These are phyloP conservation scores for Tetrao urogallus DNA, from an alignment of 2,113 vertebrate genomes.

Conservation along the genomic window DNA sequence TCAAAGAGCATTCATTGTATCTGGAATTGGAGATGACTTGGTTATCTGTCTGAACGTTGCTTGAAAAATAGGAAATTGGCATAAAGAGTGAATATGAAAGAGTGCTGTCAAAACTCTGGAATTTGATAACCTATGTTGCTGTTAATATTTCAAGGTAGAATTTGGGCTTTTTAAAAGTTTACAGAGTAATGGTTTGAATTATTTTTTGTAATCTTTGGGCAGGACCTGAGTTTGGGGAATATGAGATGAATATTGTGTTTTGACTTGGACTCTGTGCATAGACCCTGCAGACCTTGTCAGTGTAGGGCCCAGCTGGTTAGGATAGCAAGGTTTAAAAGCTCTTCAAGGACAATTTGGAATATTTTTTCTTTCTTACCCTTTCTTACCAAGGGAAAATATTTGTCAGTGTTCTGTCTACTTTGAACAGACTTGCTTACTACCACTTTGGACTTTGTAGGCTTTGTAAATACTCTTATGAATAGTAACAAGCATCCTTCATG, in stretches of 20 bases:
- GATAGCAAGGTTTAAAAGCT: background rate
- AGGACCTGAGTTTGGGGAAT: background rate
- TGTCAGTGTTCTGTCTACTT: background rate
- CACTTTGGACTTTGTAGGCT: background rate
- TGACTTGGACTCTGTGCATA: background rate
- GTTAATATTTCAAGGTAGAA: background rate
- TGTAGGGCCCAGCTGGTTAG: background rate
- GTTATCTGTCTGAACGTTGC: background rate
- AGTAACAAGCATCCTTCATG: background rate
- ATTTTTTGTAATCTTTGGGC: background rate
- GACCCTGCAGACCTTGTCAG: background rate
- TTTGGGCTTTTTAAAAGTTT: background rate
- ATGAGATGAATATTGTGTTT: background rate
- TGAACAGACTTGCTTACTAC: background rate
- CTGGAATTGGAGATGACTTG: background rate
- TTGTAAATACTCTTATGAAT: background rate
- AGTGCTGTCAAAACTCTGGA: slow-evolving; percentile 1
- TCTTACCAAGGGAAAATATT: background rate
- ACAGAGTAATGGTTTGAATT: background rate
- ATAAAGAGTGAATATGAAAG: background rate
- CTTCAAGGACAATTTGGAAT: background rate
- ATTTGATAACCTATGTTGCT: background rate
- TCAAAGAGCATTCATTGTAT: background rate
- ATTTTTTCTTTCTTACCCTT: background rate
- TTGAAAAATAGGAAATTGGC: background rate